phyloP scores from a whole-genome alignment of 2,113 vertebrate genomes.

The Ctenomys sociabilis region DNA sequence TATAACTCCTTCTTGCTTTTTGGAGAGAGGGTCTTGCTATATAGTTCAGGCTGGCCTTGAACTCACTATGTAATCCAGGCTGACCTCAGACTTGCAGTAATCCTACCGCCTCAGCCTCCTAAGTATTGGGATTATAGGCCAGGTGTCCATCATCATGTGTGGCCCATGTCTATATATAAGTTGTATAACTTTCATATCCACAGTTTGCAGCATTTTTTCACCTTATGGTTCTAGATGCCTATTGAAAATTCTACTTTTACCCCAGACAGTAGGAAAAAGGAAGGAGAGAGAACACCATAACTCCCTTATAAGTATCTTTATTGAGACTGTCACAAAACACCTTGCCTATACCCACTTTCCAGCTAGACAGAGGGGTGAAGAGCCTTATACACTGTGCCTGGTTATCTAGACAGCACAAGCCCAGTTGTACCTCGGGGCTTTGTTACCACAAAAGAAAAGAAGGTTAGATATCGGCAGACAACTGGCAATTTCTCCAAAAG shows the following conservation, averaged over 20 bases:
- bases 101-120: not conserved
- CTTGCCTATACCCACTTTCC: not conserved
- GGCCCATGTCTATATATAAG: not conserved
- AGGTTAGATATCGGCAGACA: not conserved
- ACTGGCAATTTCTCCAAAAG: not conserved
- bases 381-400: not conserved
- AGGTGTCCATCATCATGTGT: not conserved
- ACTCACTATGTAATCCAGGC: not conserved
- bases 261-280: not conserved
- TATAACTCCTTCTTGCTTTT: not conserved
- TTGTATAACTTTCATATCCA: not conserved
- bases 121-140: not conserved
- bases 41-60: not conserved
- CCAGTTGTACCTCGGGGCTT: not conserved
- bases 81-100: not conserved
- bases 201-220: not conserved
- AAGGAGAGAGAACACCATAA: not conserved
- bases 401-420: not conserved
- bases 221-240: not conserved
- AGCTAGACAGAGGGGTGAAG: not conserved
- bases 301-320: not conserved
- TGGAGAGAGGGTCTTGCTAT: not conserved
- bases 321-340: not conserved
- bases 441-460: not conserved
- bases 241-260: not conserved